Percentiles rank a stretch among this genome's conserved stretches.
Evolutionary conservation across 53 echinoderm and acorn worm genomes (phyloP).

Genomic region (Arbacia lixula): DNA sequence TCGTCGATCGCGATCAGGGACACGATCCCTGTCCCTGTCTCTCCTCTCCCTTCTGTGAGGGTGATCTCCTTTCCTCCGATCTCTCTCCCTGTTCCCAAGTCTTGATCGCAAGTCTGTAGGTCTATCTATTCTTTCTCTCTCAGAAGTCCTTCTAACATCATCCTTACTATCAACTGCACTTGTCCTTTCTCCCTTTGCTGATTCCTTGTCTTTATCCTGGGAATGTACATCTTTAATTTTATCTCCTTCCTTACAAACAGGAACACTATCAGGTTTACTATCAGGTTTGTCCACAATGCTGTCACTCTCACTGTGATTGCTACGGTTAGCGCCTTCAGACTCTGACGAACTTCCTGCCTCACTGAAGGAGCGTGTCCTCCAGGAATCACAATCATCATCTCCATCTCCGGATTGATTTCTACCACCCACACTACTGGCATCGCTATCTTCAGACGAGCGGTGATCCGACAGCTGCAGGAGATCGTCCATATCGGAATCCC

Average conservation of each 20-base stretch:
- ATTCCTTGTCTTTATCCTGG: not conserved
- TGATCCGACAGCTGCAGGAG: not conserved
- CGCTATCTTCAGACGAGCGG: constrained; percentile 1
- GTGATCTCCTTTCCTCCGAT: not conserved
- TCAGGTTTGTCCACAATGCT: not conserved
- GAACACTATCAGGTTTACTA: no score
- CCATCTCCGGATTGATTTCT: not conserved
- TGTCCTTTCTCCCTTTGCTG: not conserved
- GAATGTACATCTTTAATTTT: no score
- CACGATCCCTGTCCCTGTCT: constrained; percentile 52
- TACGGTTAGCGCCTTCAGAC: constrained; percentile 6
- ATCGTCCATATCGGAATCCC: constrained; percentile 17
- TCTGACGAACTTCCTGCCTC: constrained; percentile 9
- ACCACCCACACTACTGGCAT: not conserved
- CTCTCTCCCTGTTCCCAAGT: not conserved
- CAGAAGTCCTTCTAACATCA: not conserved
- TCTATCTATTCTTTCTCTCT: not conserved
- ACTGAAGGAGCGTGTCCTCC: constrained; percentile 23
- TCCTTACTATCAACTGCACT: constrained; percentile 3
- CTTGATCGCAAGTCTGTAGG: constrained; percentile 19
- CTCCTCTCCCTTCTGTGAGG: not conserved
- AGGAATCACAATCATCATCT: constrained; percentile 6
- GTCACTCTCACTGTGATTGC: not conserved
- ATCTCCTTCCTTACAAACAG: no score
- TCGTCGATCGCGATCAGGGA: no score